Conservation (phyloP, 2,113 vertebrate genomes). For the Proterorhinus semilunaris region DNA sequence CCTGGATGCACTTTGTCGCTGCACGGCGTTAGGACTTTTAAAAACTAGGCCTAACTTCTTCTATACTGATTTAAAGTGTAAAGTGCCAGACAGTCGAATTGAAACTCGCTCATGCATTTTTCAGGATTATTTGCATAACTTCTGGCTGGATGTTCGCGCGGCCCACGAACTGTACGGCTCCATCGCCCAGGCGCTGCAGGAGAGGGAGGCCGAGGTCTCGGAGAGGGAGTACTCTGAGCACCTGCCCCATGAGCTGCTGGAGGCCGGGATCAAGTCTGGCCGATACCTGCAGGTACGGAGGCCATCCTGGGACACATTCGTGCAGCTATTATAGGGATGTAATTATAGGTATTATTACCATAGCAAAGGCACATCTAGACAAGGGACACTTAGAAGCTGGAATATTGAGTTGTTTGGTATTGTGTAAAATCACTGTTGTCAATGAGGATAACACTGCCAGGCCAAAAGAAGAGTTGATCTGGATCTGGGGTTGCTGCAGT, state of each 20-base stretch:
- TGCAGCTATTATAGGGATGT: too few species aligned
- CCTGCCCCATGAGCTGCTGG: conserved; percentile 82
- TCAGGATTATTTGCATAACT: conserved; percentile 89
- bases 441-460: too few species aligned
- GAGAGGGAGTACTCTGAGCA: conserved; percentile 90
- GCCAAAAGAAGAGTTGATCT: too few species aligned
- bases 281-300: conserved; percentile 83
- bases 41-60: background rate
- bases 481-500: too few species aligned
- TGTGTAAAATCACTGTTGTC: too few species aligned
- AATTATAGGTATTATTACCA: too few species aligned
- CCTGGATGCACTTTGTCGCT: background rate
- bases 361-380: too few species aligned
- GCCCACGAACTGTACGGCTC: conserved; percentile 86
- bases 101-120: conserved; percentile 3
- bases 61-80: background rate
- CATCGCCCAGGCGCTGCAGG: conserved; percentile 82
- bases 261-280: conserved; percentile 93
- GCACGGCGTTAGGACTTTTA: background rate
- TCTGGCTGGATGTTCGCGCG: conserved; percentile 87
- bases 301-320: background rate
- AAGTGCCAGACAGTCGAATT: conserved; percentile 1
- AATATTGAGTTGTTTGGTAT: too few species aligned
- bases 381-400: too few species aligned
- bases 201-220: conserved; percentile 81